Evolutionary conservation across 2,888 invertebrate genomes (phyloP), one percentile per base, ranked within the genome.

Genomic region (Polyploca ridens): DNA sequence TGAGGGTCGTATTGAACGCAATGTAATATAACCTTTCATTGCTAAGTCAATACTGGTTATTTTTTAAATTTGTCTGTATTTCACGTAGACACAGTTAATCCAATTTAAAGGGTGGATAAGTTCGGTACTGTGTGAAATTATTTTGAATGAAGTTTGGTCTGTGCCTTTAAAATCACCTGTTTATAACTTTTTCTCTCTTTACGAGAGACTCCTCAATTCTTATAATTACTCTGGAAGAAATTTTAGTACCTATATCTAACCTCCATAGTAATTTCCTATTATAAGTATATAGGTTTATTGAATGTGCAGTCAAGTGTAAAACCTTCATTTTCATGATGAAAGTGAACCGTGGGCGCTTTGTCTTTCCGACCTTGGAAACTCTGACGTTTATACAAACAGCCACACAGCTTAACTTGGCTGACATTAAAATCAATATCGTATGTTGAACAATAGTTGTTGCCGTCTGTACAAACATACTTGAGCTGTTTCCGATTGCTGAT

Each of bases 401-500:
- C 54, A 10, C 54, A 54, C 54, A 54, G 54, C 16, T 19, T 19
- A 54, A 19, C 54, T 54, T 8, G 10, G 54, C 54, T 54, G 54
- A 19, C 54, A 54, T 46, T 46, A 46, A 46, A 46, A 46, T 46
- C 46, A 46, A 46, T 46, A 46, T 54, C 54, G 54, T 54, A 19
- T 54, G 16, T 54, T n/a, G 54, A 54, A 54, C 54, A 54, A 54
- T 19, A 19, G 54, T 54, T 54, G 54, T 54, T 54, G 54, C 19
- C 10, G 16, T 19, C 19, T 54, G 54, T 54, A 54, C 38, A 0
- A 3, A 4, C 38, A 41, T 54, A 54, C 54, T 54, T 54, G 54
- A 54, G 19, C 54, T 54, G 69, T 64, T 68, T 68, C 62, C 62
- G 62, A 71, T 72, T 69, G 71, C 75, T 74, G 74, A 72, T 72